Evolutionary conservation across 2,113 vertebrate genomes (phyloP).

Genomic region (Peromyscus maniculatus): DNA sequence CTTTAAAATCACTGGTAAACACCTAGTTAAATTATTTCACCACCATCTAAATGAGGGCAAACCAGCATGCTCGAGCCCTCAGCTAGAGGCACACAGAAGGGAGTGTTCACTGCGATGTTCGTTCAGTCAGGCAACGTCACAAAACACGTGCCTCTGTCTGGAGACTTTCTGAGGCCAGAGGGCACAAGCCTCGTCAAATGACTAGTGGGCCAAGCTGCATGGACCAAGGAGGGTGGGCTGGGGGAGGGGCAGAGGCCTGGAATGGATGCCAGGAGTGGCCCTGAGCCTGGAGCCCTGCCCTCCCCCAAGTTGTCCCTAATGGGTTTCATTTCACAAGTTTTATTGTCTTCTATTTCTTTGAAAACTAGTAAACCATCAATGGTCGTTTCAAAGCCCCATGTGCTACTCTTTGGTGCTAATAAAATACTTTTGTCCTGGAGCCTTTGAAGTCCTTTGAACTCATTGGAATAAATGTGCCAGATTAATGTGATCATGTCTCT

Average conservation of each 20-base stretch:
- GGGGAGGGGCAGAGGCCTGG: neutral
- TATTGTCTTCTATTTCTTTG: conserved; percentile 61
- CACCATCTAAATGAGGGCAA: neutral
- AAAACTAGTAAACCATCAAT: conserved; percentile 34
- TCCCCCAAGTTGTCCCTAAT: neutral
- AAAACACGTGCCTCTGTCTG: neutral
- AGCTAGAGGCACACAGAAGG: neutral
- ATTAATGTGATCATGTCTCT: neutral
- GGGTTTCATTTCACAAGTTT: conserved; percentile 43
- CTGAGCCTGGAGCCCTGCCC: neutral
- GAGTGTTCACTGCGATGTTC: neutral
- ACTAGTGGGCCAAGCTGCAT: neutral
- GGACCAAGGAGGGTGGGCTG: neutral
- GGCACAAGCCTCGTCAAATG: neutral
- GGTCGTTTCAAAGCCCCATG: conserved; percentile 56
- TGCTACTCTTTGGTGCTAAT: conserved; percentile 40
- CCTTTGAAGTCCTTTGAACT: conserved; percentile 74
- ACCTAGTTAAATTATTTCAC: neutral
- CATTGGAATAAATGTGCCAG: conserved; percentile 47
- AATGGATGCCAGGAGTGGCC: neutral
- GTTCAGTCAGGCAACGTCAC: neutral
- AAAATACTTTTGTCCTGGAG: conserved; percentile 47
- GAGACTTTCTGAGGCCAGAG: neutral
- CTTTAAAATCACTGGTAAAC: neutral
- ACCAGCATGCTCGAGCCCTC: neutral